A percentile compares a stretch with the other conserved stretches of the same genome.
These are phyloP conservation scores for Cynopterus sphinx DNA, from an alignment of 2,797 vertebrate species.

Conservation along the genomic window DNA sequence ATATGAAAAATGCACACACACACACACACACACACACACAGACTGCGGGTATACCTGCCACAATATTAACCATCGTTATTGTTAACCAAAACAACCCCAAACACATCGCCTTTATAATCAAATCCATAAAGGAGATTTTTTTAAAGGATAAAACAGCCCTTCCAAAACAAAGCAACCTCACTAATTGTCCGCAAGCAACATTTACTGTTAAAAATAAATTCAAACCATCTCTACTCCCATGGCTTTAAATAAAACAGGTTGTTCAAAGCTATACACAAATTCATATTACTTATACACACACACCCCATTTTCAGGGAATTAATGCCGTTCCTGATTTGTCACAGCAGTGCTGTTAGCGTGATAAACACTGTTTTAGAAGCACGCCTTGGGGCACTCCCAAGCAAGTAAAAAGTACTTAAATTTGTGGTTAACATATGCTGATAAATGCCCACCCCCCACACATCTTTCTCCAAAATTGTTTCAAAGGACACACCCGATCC, in stretches of 20 bases:
- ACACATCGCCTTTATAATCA: not conserved
- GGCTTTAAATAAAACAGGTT: not conserved
- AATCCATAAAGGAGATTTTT: not conserved
- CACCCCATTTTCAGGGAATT: not conserved
- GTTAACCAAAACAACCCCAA: not conserved
- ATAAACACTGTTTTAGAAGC: not conserved
- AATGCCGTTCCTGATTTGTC: not conserved
- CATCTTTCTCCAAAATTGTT: not conserved
- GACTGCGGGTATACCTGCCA: not conserved
- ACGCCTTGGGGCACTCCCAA: not conserved
- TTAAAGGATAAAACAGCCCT: not conserved
- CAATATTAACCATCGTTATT: not conserved
- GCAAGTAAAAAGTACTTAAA: not conserved
- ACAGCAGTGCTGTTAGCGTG: not conserved
- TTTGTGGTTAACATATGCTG: not conserved
- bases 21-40: not conserved
- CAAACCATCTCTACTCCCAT: not conserved
- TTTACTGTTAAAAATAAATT: not conserved
- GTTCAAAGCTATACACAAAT: not conserved
- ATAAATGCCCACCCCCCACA: not conserved
- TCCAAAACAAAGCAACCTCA: not conserved
- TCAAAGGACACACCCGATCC: not conserved
- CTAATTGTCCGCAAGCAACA: not conserved
- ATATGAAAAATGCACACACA: not conserved
- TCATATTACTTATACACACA: not conserved